phyloP scores from a whole-genome alignment of 2,888 invertebrate genomes.

The Sabatieria punctata region DNA sequence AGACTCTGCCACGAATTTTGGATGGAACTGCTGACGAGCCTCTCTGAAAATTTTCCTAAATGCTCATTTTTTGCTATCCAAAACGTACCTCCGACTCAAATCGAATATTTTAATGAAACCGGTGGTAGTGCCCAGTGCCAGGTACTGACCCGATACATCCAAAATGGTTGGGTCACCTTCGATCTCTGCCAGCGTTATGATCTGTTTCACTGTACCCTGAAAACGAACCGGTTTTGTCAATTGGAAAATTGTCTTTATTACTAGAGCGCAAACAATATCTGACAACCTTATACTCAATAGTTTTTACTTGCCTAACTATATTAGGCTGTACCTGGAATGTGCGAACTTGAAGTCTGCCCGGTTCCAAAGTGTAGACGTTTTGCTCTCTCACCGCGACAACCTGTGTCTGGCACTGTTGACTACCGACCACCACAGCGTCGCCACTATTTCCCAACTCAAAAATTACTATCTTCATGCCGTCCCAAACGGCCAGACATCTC shows the following conservation, averaged over 20 bases:
- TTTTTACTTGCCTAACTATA: too few relatives aligned
- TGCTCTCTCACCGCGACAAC: background rate
- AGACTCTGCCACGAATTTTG: background rate
- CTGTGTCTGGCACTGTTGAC: background rate
- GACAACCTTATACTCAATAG: too few relatives aligned
- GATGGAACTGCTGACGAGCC: background rate
- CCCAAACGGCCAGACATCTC: slow-evolving; percentile 1
- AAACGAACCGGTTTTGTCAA: too few relatives aligned
- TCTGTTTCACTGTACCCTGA: slow-evolving; percentile 2
- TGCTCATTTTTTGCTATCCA: too few relatives aligned
- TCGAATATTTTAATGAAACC: background rate
- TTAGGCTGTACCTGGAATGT: background rate
- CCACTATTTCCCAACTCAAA: background rate
- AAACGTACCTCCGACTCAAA: background rate
- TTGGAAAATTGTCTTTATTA: too few relatives aligned
- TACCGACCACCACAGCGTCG: background rate
- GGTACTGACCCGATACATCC: background rate
- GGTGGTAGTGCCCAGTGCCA: background rate
- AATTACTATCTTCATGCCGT: background rate
- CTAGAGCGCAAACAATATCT: too few relatives aligned
- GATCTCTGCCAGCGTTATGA: background rate
- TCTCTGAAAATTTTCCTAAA: too few relatives aligned
- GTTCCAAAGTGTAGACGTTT: background rate
- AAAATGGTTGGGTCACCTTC: background rate
- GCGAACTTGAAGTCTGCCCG: background rate